phyloP scores from a whole-genome alignment of 2,797 vertebrate genomes.

The Buphagus erythrorhynchus region DNA sequence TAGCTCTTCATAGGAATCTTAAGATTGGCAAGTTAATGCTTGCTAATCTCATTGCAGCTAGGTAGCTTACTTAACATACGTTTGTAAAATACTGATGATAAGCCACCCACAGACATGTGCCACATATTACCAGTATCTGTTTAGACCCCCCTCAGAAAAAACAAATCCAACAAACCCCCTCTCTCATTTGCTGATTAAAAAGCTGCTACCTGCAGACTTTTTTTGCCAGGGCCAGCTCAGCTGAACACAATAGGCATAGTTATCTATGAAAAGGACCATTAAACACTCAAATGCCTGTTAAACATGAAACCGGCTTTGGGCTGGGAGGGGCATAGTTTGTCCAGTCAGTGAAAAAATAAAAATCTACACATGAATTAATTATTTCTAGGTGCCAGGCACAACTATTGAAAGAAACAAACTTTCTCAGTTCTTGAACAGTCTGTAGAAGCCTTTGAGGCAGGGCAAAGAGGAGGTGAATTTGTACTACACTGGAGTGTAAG shows the following conservation, averaged over 20 bases:
- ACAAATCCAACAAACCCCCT: background rate
- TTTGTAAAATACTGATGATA: constrained; percentile 31
- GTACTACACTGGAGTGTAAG: background rate
- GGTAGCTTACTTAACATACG: constrained; percentile 2
- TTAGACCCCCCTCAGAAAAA: background rate
- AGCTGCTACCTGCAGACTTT: background rate
- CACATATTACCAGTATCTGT: background rate
- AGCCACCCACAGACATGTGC: background rate
- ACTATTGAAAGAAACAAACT: background rate
- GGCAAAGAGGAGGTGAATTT: background rate
- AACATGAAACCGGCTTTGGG: constrained; percentile 15
- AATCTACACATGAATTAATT: background rate
- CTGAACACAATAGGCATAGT: background rate
- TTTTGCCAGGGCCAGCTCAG: background rate
- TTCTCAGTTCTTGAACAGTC: background rate
- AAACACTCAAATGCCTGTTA: constrained; percentile 23
- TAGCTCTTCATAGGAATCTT: background rate
- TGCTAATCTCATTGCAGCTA: constrained; percentile 10
- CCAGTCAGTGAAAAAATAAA: background rate
- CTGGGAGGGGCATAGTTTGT: constrained; percentile 13
- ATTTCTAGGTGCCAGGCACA: background rate
- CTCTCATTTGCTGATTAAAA: background rate
- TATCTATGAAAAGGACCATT: constrained; percentile 25
- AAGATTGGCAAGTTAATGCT: constrained; percentile 33
- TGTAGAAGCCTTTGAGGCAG: background rate